phyloP scores from a whole-genome alignment of 2,113 vertebrate genomes.

The Callorhinus ursinus region DNA sequence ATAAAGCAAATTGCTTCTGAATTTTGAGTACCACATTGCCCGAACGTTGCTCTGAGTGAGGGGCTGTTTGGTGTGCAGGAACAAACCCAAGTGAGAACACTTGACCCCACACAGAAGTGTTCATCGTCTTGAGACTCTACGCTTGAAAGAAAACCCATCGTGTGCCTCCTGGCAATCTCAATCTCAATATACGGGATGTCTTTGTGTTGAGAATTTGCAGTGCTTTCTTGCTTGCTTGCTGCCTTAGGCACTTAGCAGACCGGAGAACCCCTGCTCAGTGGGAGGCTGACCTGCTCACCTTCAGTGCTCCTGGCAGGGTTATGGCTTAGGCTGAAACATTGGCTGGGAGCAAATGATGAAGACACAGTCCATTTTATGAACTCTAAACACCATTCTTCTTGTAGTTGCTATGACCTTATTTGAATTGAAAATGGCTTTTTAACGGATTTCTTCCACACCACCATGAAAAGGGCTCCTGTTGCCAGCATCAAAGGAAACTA shows the following conservation, averaged over 20 bases:
- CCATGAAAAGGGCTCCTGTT: not conserved
- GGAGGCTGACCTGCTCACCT: conserved; percentile 49
- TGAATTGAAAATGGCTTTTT: conserved; percentile 72
- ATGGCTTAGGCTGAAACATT: conserved; percentile 63
- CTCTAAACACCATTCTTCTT: conserved; percentile 69
- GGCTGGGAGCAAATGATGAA: conserved; percentile 45
- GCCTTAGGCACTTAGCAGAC: conserved; percentile 18
- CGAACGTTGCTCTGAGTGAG: accelerated
- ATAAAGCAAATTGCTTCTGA: conserved; percentile 28
- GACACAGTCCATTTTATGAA: conserved; percentile 44
- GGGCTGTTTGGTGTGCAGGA: accelerated
- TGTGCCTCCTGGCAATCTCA: conserved; percentile 53
- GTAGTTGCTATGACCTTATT: conserved; percentile 17
- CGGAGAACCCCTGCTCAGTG: accelerated
- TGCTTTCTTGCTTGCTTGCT: conserved; percentile 62
- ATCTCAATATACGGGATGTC: not conserved
- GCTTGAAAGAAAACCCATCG: conserved; percentile 23
- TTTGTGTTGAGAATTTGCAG: conserved; percentile 40
- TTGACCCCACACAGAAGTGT: not conserved
- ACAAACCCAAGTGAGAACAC: not conserved
- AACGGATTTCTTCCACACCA: not conserved
- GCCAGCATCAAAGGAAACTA: not conserved
- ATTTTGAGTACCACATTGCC: not conserved
- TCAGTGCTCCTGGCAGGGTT: conserved; percentile 48
- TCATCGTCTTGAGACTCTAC: not conserved